These are phyloP conservation scores for Chouioia cunea DNA, from an alignment of 2,888 invertebrate species.

Conservation along the genomic window DNA sequence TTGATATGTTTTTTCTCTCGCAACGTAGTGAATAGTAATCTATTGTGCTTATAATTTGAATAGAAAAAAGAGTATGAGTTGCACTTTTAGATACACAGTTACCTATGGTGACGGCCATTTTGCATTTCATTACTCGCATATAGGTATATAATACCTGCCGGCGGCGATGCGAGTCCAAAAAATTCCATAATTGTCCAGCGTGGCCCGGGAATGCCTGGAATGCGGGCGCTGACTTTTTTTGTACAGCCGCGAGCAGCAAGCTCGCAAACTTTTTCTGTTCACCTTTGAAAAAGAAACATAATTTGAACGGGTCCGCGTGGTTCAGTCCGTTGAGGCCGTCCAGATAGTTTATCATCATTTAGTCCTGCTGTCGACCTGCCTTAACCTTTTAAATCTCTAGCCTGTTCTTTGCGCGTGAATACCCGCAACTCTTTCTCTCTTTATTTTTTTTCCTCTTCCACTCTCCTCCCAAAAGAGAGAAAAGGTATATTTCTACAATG, in stretches of 20 bases:
- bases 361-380: slow-evolving; percentile 63
- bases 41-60: no score
- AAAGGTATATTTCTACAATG: no score
- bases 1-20: slow-evolving; percentile 8
- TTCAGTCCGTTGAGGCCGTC: slow-evolving; percentile 61
- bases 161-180: slow-evolving; percentile 16
- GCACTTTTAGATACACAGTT: neutral
- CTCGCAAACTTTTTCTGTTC: slow-evolving; percentile 38
- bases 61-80: neutral
- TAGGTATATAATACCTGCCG: slow-evolving; percentile 33
- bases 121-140: slow-evolving; percentile 31
- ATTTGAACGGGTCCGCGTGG: slow-evolving; percentile 61
- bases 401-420: slow-evolving; percentile 50
- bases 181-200: slow-evolving; percentile 43
- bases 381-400: slow-evolving; percentile 67
- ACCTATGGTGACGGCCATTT: slow-evolving; percentile 6
- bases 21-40: no score
- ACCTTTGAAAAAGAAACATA: slow-evolving; percentile 54
- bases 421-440: no score
- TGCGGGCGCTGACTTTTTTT: slow-evolving; percentile 22
- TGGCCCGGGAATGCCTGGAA: slow-evolving; percentile 34
- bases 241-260: slow-evolving; percentile 11
- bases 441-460: no score
- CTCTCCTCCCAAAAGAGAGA: no score
- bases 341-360: slow-evolving; percentile 68